Conservation (phyloP, 2,113 vertebrate genomes). For the Pteronura brasiliensis region DNA sequence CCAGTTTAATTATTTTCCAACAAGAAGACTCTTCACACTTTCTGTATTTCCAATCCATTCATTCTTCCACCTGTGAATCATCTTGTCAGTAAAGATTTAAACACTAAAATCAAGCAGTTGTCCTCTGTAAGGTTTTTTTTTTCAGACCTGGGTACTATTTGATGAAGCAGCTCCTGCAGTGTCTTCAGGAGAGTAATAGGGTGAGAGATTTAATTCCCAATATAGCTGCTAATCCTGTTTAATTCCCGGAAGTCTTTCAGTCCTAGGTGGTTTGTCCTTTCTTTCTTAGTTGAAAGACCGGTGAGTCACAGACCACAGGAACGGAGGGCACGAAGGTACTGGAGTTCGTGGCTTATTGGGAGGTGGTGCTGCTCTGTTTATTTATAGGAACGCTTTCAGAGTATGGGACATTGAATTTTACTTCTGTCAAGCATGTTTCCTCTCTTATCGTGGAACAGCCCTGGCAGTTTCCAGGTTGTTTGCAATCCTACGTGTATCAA, state of each 20-base stretch:
- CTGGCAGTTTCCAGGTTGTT: not conserved
- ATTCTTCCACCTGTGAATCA: not conserved
- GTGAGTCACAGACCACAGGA: slow-evolving; percentile 26
- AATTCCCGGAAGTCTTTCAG: slow-evolving; percentile 80
- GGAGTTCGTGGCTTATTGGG: not conserved
- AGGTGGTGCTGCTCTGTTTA: not conserved
- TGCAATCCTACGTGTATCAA: not conserved
- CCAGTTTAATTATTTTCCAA: not conserved
- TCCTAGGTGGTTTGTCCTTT: slow-evolving; percentile 72
- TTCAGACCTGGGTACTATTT: not conserved
- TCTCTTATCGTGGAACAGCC: not conserved
- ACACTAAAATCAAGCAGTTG: not conserved
- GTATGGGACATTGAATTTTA: not conserved
- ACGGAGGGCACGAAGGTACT: slow-evolving; percentile 66
- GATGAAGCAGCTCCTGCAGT: slow-evolving; percentile 20
- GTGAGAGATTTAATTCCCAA: slow-evolving; percentile 85
- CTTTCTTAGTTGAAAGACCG: slow-evolving; percentile 29
- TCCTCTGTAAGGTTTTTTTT: not conserved
- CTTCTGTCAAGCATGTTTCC: not conserved
- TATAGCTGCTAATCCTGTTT: slow-evolving; percentile 85
- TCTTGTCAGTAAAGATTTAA: not conserved
- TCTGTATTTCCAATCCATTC: not conserved
- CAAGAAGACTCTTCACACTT: not conserved
- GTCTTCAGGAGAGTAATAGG: slow-evolving; percentile 79
- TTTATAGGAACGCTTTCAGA: not conserved